Percentiles rank a stretch among this genome's conserved stretches.
These are phyloP conservation scores for Planiliza haematocheilus DNA, from an alignment of 2,113 vertebrate genomes.

Conservation along the genomic window DNA sequence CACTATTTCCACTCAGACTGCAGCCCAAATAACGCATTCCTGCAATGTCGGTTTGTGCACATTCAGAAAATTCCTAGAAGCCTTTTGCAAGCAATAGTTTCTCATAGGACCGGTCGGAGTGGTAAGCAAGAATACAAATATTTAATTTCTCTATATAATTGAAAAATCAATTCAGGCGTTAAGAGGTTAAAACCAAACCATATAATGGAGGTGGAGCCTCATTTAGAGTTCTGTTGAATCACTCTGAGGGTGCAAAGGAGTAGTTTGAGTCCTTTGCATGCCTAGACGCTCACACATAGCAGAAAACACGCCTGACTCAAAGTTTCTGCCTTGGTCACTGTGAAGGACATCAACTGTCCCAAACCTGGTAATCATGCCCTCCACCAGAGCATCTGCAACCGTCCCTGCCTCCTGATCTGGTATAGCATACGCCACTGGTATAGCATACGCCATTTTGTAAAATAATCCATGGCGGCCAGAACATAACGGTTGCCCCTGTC, in stretches of 20 bases:
- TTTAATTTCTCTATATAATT: too few species aligned
- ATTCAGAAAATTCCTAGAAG: too few species aligned
- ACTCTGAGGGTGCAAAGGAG: not conserved
- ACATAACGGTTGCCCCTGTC: not conserved
- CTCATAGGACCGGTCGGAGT: too few species aligned
- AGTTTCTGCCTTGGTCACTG: conserved; percentile 8
- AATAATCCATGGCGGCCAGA: conserved; percentile 4
- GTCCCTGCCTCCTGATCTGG: conserved; percentile 14
- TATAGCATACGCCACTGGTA: not conserved
- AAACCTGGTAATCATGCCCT: conserved; percentile 26
- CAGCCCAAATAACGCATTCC: too few species aligned
- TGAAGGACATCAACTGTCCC: not conserved
- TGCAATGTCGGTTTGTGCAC: too few species aligned
- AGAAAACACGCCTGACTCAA: not conserved
- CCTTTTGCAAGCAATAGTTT: too few species aligned
- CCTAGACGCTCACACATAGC: not conserved
- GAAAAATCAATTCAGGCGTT: too few species aligned
- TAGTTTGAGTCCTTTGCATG: not conserved
- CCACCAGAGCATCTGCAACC: not conserved
- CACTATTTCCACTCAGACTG: too few species aligned
- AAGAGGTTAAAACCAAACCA: too few species aligned
- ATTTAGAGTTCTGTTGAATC: conserved; percentile 2
- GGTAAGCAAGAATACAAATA: too few species aligned
- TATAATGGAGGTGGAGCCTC: too few species aligned
- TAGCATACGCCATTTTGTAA: conserved; percentile 9